Conservation (phyloP, 2,888 invertebrate genomes). For the Calliopum simillimum region DNA sequence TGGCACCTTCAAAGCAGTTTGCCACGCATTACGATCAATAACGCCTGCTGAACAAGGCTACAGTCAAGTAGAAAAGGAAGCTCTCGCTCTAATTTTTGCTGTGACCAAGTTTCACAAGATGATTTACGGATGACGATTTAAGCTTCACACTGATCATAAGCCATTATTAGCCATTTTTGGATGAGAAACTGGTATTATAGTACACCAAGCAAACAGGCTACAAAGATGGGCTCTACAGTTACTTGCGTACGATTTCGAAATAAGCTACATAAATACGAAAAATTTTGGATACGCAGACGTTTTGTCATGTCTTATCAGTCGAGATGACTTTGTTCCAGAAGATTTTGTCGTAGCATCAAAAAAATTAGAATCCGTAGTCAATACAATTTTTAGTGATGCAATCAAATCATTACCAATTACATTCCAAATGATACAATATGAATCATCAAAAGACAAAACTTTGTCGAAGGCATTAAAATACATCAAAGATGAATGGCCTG, state of each 20-base stretch:
- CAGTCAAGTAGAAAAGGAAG: constrained; percentile 59
- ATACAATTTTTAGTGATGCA: neutral
- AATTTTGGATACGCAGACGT: constrained; percentile 37
- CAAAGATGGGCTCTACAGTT: constrained; percentile 47
- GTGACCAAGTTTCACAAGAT: constrained; percentile 56
- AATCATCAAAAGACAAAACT: constrained; percentile 9
- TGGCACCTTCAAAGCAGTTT: constrained; percentile 53
- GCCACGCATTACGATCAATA: constrained; percentile 54
- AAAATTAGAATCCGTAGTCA: constrained; percentile 15
- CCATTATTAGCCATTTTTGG: constrained; percentile 54
- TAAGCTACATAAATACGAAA: constrained; percentile 9
- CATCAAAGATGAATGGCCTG: constrained; percentile 32
- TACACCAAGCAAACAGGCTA: constrained; percentile 45
- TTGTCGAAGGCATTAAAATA: neutral
- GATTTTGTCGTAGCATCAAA: constrained; percentile 32
- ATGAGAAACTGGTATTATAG: constrained; percentile 49
- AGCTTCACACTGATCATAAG: constrained; percentile 51
- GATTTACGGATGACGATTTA: constrained; percentile 56
- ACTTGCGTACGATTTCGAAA: constrained; percentile 26
- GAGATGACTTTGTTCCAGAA: neutral
- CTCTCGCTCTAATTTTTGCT: constrained; percentile 54
- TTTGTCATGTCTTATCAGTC: constrained; percentile 24
- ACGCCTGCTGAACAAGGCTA: constrained; percentile 55
- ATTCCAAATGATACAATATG: neutral
- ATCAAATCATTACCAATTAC: neutral